phyloP scores from a whole-genome alignment of 2,888 invertebrate genomes.

The Mythimna vitellina region DNA sequence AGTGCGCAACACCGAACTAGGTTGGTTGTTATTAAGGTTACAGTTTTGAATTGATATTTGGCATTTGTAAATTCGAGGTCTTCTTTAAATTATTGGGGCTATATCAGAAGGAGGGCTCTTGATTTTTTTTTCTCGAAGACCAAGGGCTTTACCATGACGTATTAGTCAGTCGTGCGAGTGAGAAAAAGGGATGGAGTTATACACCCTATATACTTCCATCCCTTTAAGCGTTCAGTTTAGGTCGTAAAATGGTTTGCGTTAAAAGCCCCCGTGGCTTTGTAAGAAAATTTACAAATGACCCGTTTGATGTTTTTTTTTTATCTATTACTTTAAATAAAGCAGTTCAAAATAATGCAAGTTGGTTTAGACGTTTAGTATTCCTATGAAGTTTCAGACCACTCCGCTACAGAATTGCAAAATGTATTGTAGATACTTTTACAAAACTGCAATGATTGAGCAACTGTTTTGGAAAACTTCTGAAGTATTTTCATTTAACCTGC shows the following conservation, averaged over 20 bases:
- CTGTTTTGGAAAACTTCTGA: conserved; percentile 26
- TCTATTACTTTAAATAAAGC: neutral
- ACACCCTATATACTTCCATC: too few relatives aligned
- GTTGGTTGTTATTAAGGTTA: neutral
- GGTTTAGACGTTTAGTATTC: neutral
- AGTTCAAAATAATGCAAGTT: neutral
- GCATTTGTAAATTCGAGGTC: neutral
- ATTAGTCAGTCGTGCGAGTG: too few relatives aligned
- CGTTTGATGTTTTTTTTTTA: neutral
- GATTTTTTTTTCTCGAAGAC: too few relatives aligned
- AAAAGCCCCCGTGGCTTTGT: too few relatives aligned
- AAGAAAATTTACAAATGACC: too few relatives aligned
- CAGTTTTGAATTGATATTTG: conserved; percentile 16
- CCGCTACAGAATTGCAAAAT: conserved; percentile 5
- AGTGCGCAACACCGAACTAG: conserved; percentile 18
- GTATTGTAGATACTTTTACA: neutral
- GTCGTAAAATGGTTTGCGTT: too few relatives aligned
- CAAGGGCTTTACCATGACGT: too few relatives aligned
- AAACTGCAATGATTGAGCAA: conserved; percentile 14
- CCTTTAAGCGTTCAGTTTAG: too few relatives aligned
- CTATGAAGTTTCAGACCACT: conserved; percentile 11
- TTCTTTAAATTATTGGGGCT: neutral
- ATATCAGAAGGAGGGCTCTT: too few relatives aligned
- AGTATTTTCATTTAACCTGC: conserved; percentile 45
- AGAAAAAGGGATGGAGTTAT: too few relatives aligned